Evolutionary conservation across 2,888 invertebrate genomes (phyloP).

Genomic region (Eretmocerus hayati): DNA sequence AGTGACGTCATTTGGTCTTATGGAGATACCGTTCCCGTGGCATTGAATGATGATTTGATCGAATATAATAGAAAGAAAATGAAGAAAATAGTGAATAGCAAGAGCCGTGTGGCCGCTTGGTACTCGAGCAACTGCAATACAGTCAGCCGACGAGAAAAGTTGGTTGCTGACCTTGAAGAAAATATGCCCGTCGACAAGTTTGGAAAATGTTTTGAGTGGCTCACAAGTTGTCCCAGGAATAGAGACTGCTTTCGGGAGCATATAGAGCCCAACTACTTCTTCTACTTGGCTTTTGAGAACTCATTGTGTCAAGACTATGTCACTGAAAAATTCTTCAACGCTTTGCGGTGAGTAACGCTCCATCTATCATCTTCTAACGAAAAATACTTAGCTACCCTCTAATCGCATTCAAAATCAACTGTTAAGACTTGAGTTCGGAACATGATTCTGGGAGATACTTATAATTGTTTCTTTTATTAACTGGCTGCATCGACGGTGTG

Average conservation of each 20-base stretch:
- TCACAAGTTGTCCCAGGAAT: slow-evolving; percentile 40
- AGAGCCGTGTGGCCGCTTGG: slow-evolving; percentile 53
- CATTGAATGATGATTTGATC: background rate
- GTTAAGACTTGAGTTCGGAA: too few relatives aligned
- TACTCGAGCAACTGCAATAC: slow-evolving; percentile 53
- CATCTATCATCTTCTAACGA: too few relatives aligned
- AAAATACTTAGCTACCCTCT: too few relatives aligned
- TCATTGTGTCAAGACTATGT: slow-evolving; percentile 63
- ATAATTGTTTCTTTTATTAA: too few relatives aligned
- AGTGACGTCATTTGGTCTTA: slow-evolving; percentile 51
- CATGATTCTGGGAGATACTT: too few relatives aligned
- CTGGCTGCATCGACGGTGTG: too few relatives aligned
- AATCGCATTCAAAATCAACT: too few relatives aligned
- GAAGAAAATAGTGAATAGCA: too few relatives aligned
- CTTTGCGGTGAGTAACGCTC: slow-evolving; percentile 50
- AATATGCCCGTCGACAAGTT: slow-evolving; percentile 57
- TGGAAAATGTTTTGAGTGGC: slow-evolving; percentile 58
- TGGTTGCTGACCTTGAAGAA: slow-evolving; percentile 50
- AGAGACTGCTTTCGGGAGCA: slow-evolving; percentile 39
- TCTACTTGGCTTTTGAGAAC: slow-evolving; percentile 67
- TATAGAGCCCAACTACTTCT: slow-evolving; percentile 57
- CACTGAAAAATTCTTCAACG: slow-evolving; percentile 58
- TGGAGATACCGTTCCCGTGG: slow-evolving; percentile 28
- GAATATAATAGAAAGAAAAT: too few relatives aligned
- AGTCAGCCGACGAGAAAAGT: slow-evolving; percentile 45